These are phyloP conservation scores for Taeniopygia guttata DNA, from an alignment of 2,797 vertebrate genomes.

Conservation along the genomic window DNA sequence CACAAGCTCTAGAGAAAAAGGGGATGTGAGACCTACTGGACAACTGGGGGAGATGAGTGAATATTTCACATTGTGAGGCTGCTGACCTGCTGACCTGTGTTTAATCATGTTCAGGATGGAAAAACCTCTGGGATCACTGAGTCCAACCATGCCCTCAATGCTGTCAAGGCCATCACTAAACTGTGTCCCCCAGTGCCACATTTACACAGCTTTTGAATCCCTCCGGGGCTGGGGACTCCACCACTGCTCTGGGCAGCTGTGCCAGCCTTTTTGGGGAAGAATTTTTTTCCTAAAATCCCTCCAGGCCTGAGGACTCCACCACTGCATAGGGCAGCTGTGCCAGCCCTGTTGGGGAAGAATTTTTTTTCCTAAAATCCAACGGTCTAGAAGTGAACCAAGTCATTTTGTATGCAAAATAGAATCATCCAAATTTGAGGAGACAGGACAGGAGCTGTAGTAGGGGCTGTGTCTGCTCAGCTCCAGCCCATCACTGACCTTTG, in stretches of 20 bases:
- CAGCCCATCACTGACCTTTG: not conserved
- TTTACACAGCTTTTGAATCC: not conserved
- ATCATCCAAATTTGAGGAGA: not conserved
- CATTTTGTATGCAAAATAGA: not conserved
- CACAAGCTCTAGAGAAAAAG: accelerated
- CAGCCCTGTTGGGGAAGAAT: not conserved
- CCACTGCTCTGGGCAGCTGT: not conserved
- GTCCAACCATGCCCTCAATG: not conserved
- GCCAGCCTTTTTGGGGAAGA: not conserved
- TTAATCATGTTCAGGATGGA: not conserved
- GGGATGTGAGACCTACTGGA: not conserved
- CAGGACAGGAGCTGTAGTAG: not conserved
- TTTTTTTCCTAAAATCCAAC: not conserved
- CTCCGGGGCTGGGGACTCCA: not conserved
- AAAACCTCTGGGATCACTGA: not conserved
- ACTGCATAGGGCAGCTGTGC: not conserved
- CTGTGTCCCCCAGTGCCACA: not conserved
- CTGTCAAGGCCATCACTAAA: not conserved
- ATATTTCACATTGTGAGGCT: not conserved
- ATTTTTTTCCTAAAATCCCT: not conserved
- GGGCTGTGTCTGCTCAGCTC: not conserved
- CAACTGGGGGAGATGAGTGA: not conserved
- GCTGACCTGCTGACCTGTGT: not conserved
- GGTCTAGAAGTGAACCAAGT: not conserved
- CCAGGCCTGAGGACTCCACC: not conserved